phyloP scores from a whole-genome alignment of 2,888 invertebrate species.

The Biston stratarius region DNA sequence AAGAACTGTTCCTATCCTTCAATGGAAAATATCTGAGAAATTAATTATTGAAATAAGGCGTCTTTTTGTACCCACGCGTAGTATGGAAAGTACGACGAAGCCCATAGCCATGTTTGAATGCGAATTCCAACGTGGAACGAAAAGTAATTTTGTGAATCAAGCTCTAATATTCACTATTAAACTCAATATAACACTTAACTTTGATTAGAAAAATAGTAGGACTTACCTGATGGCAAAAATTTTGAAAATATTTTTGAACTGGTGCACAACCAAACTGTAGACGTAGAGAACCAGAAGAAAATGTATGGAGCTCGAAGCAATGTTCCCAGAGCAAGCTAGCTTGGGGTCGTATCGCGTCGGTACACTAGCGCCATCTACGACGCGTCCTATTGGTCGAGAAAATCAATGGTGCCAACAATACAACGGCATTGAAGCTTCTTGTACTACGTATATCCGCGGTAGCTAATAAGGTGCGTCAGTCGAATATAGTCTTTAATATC shows the following conservation, averaged over 20 bases:
- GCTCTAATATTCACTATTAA: constrained; percentile 65
- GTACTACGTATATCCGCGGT: constrained; percentile 85
- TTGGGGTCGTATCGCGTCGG: constrained; percentile 83
- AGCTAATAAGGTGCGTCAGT: constrained; percentile 48
- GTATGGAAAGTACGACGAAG: constrained; percentile 82
- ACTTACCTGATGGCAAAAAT: constrained; percentile 86
- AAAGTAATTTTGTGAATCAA: constrained; percentile 69
- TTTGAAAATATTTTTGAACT: constrained; percentile 86
- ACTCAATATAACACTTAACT: constrained; percentile 68
- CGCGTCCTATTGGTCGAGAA: constrained; percentile 69
- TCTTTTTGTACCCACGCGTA: constrained; percentile 83
- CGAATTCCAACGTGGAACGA: constrained; percentile 85
- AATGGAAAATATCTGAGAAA: constrained; percentile 84
- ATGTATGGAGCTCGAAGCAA: constrained; percentile 86
- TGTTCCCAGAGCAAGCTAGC: constrained; percentile 83
- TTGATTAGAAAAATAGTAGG: constrained; percentile 72
- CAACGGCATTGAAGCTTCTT: constrained; percentile 60
- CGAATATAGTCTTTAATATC: constrained; percentile 55
- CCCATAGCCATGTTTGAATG: constrained; percentile 85
- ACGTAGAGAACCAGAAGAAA: constrained; percentile 86
- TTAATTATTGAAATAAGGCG: constrained; percentile 83
- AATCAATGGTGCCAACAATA: constrained; percentile 72
- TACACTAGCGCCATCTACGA: constrained; percentile 79
- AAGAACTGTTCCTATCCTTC: constrained; percentile 79
- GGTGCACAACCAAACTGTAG: constrained; percentile 86